Evolutionary conservation across 2,113 vertebrate genomes (phyloP).

Genomic region (Hippocampus guttulatus): DNA sequence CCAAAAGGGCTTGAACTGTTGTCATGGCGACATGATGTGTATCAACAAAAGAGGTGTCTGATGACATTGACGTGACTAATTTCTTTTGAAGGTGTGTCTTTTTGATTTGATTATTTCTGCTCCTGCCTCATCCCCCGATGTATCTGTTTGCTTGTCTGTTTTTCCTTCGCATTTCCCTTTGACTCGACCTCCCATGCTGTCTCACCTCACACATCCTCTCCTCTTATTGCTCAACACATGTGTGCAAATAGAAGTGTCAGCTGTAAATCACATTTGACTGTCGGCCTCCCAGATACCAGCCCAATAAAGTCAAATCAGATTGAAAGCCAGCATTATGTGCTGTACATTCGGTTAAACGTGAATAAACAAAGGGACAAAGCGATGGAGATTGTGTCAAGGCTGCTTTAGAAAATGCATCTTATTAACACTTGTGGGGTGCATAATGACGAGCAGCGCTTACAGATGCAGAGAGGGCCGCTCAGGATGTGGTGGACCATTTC

Average conservation of each 20-base stretch:
- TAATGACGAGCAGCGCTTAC: not conserved
- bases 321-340: slow-evolving; percentile 51
- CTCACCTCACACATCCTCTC: slow-evolving; percentile 62
- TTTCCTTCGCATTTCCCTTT: slow-evolving; percentile 4
- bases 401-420: not conserved
- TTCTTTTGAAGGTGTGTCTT: slow-evolving; percentile 52
- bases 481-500: not conserved
- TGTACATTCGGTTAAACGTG: not conserved
- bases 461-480: not conserved
- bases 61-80: slow-evolving; percentile 80
- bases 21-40: slow-evolving; percentile 64
- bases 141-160: slow-evolving; percentile 55
- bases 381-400: not conserved
- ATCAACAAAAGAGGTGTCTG: slow-evolving; percentile 79
- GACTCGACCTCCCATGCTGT: slow-evolving; percentile 54
- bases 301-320: slow-evolving; percentile 57
- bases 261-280: slow-evolving; percentile 68
- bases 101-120: slow-evolving; percentile 52
- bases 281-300: slow-evolving; percentile 78
- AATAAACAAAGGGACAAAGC: not conserved
- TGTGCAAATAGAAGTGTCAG: slow-evolving; percentile 69
- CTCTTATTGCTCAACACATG: slow-evolving; percentile 65
- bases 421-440: not conserved
- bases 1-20: slow-evolving; percentile 59
- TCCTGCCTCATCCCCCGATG: slow-evolving; percentile 53